These are phyloP conservation scores for Entomyzon cyanotis DNA, from an alignment of 2,113 vertebrate species.

Conservation along the genomic window DNA sequence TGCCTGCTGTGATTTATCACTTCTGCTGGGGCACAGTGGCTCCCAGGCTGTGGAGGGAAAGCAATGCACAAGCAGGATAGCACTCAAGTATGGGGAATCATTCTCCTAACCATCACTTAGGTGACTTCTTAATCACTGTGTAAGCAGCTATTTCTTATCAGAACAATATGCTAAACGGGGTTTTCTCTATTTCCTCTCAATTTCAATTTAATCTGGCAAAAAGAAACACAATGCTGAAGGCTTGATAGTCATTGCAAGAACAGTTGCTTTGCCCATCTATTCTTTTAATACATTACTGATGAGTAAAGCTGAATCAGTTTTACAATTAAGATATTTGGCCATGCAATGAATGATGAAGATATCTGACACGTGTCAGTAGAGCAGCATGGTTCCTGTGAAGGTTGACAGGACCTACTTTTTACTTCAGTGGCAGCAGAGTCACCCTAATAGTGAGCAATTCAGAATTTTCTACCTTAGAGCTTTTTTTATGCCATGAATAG, in stretches of 20 bases:
- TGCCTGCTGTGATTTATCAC: too few species aligned
- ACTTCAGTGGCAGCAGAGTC: not conserved
- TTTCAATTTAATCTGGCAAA: not conserved
- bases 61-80: not conserved
- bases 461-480: not conserved
- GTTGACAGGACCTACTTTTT: not conserved
- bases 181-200: not conserved
- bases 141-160: not conserved
- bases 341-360: slow-evolving; percentile 31
- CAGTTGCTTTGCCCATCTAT: not conserved
- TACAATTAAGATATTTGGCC: slow-evolving; percentile 30
- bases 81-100: not conserved
- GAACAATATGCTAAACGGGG: not conserved
- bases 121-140: not conserved
- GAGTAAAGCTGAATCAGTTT: slow-evolving; percentile 37
- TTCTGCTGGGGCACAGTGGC: not conserved
- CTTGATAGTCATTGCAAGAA: not conserved
- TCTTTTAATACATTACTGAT: not conserved
- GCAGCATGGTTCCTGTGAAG: not conserved
- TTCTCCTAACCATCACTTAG: not conserved
- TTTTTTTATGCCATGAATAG: slow-evolving; percentile 21
- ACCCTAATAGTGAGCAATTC: slow-evolving; percentile 2
- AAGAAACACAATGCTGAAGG: not conserved
- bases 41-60: not conserved
- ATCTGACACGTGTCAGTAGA: not conserved